Evolutionary conservation across 1,140 invertebrate genomes (phyloP), one percentile per base, ranked within the genome.

Genomic region (Chionoecetes opilio): DNA sequence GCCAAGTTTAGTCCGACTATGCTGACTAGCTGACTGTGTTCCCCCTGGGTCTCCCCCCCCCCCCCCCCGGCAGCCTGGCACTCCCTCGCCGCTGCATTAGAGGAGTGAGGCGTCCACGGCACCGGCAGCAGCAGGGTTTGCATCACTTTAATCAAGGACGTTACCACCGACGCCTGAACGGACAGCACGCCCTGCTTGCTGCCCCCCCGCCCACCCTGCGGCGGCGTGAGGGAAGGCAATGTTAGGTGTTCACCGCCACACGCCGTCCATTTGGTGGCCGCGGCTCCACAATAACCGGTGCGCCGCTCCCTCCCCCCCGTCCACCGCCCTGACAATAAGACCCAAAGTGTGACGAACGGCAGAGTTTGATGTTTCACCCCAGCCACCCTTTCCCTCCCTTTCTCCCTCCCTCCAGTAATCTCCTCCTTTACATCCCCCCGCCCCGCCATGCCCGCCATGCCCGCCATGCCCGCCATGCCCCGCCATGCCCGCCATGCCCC

Each of bases 401-500:
- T 26, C 63, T 21, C 21, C n/a, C 63, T 75, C 63, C 63, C 21
- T n/a, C 63, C 63, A n/a, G 11, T 75, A 26, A 26, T 75, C 63
- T 75, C n/a, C 21, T 75, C 63, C n/a, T 75, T 26, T 26, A 26
- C n/a, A 3, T 75, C n/a, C n/a, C 63, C 53, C 26, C 2, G 53
- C 53, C 53, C 63, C 21, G n/a, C 63, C 63, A 2, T 11, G 21
- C n/a, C n/a, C n/a, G n/a, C 26, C 11, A n/a, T 3, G 2, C 63
- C 21, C 32, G 29, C 84, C 93, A 14, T n/a, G 91, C 93, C 93
- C 91, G 93, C 87, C 14, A 89, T n/a, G 21, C 11, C 93, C 93
- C 90, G 75, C 93, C 93, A 21, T 90, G 91, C 87, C 91, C 93
- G 6, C 87, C 87, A 5, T 87, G 93, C 35, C 91, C 87, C 26